Percentiles rank a stretch among this genome's conserved stretches.
These are phyloP conservation scores for Ceratothoa steindachneri DNA, from an alignment of 2,888 invertebrate genomes.

Conservation along the genomic window DNA sequence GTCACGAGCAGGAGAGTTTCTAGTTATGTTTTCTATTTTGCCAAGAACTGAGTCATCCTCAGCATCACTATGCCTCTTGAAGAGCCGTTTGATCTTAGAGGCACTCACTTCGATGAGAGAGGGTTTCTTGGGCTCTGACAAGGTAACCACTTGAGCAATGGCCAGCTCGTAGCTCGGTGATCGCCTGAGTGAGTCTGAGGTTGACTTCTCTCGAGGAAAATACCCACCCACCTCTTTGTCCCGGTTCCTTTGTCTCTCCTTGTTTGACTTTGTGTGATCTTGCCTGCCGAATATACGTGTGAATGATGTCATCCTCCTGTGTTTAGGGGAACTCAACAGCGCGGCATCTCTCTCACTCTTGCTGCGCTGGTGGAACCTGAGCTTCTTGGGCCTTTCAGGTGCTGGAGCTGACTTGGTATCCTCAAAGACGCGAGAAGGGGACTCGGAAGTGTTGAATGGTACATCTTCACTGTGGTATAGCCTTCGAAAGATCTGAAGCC, in stretches of 20 bases:
- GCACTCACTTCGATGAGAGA: background rate
- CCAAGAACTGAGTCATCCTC: background rate
- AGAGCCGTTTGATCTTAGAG: constrained; percentile 26
- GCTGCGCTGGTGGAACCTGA: background rate
- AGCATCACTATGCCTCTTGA: constrained; percentile 30
- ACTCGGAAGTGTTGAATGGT: background rate
- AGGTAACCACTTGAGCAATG: constrained; percentile 5
- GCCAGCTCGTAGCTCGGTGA: constrained; percentile 31
- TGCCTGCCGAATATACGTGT: constrained; percentile 3
- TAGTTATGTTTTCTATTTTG: background rate
- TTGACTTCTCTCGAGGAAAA: background rate
- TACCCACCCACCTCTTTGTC: background rate
- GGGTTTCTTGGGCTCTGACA: constrained; percentile 11
- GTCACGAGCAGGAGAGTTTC: no score
- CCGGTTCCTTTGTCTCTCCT: background rate
- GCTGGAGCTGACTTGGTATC: background rate
- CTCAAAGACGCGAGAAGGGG: background rate
- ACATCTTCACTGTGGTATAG: constrained; percentile 25
- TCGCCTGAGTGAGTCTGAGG: constrained; percentile 10
- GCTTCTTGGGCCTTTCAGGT: background rate
- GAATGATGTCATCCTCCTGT: constrained; percentile 4
- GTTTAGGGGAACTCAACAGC: background rate
- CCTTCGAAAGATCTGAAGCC: background rate
- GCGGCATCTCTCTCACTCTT: background rate
- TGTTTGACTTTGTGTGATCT: background rate